Conservation (phyloP, 2,888 invertebrate species). For the Nemotelus pantherinus region DNA sequence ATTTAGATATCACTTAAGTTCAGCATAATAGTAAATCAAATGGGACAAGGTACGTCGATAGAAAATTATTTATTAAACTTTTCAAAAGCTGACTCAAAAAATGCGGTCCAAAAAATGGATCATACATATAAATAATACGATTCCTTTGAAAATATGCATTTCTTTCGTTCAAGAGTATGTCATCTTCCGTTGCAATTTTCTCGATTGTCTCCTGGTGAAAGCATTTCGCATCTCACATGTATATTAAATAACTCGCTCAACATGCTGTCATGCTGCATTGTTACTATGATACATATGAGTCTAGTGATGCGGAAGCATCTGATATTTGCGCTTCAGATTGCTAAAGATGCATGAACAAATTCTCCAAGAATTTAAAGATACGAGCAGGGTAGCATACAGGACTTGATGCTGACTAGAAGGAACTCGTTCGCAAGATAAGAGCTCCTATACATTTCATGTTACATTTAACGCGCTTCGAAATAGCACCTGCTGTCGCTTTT, state of each 20-base stretch:
- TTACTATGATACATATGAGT: neutral
- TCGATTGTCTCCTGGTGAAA: neutral
- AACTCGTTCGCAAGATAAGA: no score
- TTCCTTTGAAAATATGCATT: no score
- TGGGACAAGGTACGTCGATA: no score
- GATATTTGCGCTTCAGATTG: neutral
- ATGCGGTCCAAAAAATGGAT: no score
- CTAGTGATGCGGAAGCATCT: slow-evolving; percentile 3
- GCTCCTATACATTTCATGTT: neutral
- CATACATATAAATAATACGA: no score
- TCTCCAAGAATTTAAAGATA: slow-evolving; percentile 2
- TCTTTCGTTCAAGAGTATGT: no score
- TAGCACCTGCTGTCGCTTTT: slow-evolving; percentile 26
- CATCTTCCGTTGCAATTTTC: no score
- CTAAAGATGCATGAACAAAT: slow-evolving; percentile 16
- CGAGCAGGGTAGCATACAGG: neutral
- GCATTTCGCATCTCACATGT: neutral
- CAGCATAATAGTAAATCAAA: no score
- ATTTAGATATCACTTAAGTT: no score
- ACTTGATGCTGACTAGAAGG: neutral
- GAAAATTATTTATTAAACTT: no score
- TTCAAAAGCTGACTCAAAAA: no score
- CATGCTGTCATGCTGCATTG: neutral
- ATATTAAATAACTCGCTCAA: neutral
- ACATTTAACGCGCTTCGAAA: slow-evolving; percentile 6